Conservation (phyloP, 1,140 invertebrate species). For the Diorhabda carinulata region DNA sequence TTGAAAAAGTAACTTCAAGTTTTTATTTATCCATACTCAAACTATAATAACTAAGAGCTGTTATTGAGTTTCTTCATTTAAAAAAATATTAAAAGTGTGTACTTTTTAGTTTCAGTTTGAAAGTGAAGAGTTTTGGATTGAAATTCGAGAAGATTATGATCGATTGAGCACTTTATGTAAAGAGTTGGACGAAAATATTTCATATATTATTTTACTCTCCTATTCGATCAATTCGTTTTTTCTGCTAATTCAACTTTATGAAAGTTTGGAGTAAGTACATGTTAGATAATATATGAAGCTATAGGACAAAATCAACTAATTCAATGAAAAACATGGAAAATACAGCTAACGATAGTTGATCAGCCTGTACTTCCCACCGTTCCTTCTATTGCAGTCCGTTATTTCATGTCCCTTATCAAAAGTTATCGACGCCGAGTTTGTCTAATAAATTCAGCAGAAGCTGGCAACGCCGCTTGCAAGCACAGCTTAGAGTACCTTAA, state of each 20-base stretch:
- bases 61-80: too few species aligned
- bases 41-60: too few species aligned
- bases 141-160: conserved; percentile 57
- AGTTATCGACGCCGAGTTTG: too few species aligned
- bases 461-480: too few species aligned
- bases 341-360: too few species aligned
- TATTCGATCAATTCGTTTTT: conserved; percentile 70
- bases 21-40: too few species aligned
- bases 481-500: too few species aligned
- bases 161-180: conserved; percentile 55
- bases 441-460: too few species aligned
- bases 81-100: neutral
- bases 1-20: too few species aligned
- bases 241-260: conserved; percentile 66
- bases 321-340: neutral
- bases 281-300: neutral
- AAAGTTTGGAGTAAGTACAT: conserved; percentile 61
- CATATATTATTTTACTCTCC: conserved; percentile 59
- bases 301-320: neutral
- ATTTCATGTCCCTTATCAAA: too few species aligned
- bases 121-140: conserved; percentile 50
- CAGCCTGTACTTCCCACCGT: too few species aligned
- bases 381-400: too few species aligned
- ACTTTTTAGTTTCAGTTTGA: conserved; percentile 38
- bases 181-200: conserved; percentile 55